phyloP scores from a whole-genome alignment of 1,140 invertebrate genomes.

The Ceratitis capitata region DNA sequence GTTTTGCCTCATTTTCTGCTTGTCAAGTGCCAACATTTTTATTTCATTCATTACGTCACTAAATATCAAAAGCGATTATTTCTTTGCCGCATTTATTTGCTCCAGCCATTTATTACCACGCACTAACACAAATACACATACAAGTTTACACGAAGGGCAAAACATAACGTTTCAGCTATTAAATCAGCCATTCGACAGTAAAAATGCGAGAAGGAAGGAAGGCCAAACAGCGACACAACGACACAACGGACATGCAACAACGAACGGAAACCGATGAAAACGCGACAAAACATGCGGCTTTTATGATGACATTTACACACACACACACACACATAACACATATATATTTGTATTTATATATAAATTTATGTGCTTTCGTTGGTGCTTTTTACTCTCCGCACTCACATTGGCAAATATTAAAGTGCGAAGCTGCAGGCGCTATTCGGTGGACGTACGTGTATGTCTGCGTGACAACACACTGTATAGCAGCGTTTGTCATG shows the following conservation, averaged over 20 bases:
- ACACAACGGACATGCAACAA: slow-evolving; percentile 2
- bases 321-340: too few relatives aligned
- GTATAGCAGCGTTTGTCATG: background rate
- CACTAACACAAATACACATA: background rate
- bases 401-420: background rate
- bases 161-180: background rate
- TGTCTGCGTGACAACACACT: background rate
- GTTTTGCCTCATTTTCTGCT: background rate
- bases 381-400: background rate
- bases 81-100: background rate
- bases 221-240: background rate
- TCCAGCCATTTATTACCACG: background rate
- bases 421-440: background rate
- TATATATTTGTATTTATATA: background rate
- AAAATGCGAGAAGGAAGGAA: background rate
- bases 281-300: background rate
- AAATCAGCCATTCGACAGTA: background rate
- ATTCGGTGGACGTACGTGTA: too few relatives aligned
- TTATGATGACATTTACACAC: background rate
- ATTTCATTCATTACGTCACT: background rate
- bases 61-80: background rate
- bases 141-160: background rate
- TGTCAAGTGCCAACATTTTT: background rate
- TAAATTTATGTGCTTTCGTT: background rate
- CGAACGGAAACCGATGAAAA: background rate